Evolutionary conservation across 2,113 vertebrate genomes (phyloP).

Genomic region (Rhabdomys dilectus): DNA sequence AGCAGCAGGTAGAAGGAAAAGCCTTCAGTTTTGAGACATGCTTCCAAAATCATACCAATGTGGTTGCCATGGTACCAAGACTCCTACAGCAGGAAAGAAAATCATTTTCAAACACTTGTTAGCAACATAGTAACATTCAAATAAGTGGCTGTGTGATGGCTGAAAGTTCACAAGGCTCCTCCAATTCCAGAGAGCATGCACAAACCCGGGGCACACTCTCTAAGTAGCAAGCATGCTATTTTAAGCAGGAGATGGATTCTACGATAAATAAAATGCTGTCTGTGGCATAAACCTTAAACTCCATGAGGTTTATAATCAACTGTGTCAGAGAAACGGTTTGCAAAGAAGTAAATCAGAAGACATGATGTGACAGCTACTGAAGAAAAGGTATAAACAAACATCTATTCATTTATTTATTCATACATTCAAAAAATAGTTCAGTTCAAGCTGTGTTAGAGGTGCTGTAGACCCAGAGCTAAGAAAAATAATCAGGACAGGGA

Average conservation of each 20-base stretch:
- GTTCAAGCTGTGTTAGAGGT: background rate
- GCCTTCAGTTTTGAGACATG: conserved; percentile 71
- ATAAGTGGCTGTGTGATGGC: conserved; percentile 79
- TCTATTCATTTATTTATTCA: conserved; percentile 53
- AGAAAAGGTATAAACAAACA: conserved; percentile 7
- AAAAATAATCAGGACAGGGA: background rate
- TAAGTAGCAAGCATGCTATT: background rate
- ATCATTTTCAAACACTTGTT: conserved; percentile 86
- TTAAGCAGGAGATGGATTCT: background rate
- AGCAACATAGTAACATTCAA: conserved; percentile 79
- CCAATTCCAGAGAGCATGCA: conserved; percentile 55
- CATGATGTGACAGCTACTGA: background rate
- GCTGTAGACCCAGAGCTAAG: background rate
- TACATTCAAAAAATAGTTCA: conserved; percentile 30
- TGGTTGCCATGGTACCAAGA: conserved; percentile 87
- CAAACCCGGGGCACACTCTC: background rate
- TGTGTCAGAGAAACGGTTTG: conserved; percentile 34
- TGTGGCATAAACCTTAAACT: background rate
- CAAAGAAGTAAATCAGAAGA: conserved; percentile 32
- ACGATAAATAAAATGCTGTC: background rate
- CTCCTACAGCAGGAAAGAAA: conserved; percentile 79
- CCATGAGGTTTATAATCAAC: background rate
- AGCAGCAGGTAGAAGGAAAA: conserved; percentile 76
- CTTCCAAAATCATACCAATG: conserved; percentile 82
- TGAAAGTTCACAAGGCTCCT: conserved; percentile 79